Base-by-base conservation (phyloP, 2,888 invertebrate genomes). In the Orthosia incerta region DNA sequence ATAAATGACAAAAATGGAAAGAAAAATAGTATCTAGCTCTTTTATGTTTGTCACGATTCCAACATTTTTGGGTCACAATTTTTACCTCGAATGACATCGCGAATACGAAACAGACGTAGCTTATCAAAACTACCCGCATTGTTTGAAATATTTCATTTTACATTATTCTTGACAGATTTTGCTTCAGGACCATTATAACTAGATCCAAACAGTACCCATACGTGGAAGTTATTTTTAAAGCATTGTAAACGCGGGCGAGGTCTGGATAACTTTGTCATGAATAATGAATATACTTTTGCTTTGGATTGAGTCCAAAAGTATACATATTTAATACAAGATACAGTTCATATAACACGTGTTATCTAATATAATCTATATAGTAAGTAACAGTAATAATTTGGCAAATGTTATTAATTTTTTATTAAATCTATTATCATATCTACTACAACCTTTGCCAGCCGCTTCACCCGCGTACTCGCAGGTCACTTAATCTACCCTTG, bases 271-370 rank as follows among this genome's bases (percentile, higher is more conserved):
- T 66, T 75, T 56, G 75, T 55, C 56, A 12, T 1, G 16, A 63
- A 63, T 20, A 69, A 63, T 67, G 63, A 63, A 46, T n/a, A 18
- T 48, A 20, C 26, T 68, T 69, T 62, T 31, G 31, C 68, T 67
- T 76, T 82, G 80, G 84, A 74, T 56, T 16, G 46, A n/a, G 51
- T 74, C 76, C 84, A 82, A 82, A 56, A 70, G 51, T 63, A 61
- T 13, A 70, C 39, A 73, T 65, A 59, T 75, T 73, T 71, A 51
- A 56, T 56, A 50, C 7, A 45, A 74, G 15, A 45, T 26, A 56
- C 45, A 11, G n/a, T 39, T 15, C 7, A 16, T 55, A n/a, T 16
- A 26, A 15, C 4, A 4, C 16, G 11, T 50, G 39, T 45, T 71
- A 18, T 48, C 31, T 55, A 56, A 56, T 15, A 45, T 62, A 26